Base-by-base conservation (phyloP, 1,140 invertebrate species). In the Plectrocnemia conspersa region DNA sequence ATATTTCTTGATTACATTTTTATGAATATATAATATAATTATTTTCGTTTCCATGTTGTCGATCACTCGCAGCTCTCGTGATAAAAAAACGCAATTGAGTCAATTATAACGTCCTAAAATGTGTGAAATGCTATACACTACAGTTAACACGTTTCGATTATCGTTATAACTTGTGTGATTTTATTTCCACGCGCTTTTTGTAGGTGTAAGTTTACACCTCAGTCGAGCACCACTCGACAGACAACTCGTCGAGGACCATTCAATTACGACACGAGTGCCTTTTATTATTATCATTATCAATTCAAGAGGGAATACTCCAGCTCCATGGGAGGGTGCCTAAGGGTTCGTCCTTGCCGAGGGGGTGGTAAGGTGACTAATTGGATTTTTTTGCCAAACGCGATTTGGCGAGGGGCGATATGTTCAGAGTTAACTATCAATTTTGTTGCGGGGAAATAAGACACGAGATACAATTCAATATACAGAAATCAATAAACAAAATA, bases 191-290 rank as follows among this genome's bases (percentile, higher is more conserved):
- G n/a, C n/a, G n/a, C n/a, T n/a, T n/a, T n/a, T n/a, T 42, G 16
- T 42, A n/a, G 46, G 46, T 48, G 46, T 48, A 21, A 23, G 46
- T 48, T 48, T 48, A 48, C 46, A 29, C 18, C 35, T 38, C 35
- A 16, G 7, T 6, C 15, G 15, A 38, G 35, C 4, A 16, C 35
- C 44, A 47, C 44, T 47, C 42, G 18, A 45, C 21, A 25, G 42
- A 23, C 21, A 23, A 3, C 13, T 19, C 21, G 41, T 23, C 21
- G 44, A 36, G 46, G 29, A 33, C 46, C 32, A 48, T 48, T 48
- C 46, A 48, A 48, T 48, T 48, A 48, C 9, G 32, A 7, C 29
- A 35, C 46, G 36, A 48, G 46, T 48, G 46, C 3, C 46, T 36
- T 25, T 21, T 10, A 33, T 35, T 25, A 48, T 48, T 36, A 24